phyloP scores from a whole-genome alignment of 2,888 invertebrate species.

The Polyommatus icarus region DNA sequence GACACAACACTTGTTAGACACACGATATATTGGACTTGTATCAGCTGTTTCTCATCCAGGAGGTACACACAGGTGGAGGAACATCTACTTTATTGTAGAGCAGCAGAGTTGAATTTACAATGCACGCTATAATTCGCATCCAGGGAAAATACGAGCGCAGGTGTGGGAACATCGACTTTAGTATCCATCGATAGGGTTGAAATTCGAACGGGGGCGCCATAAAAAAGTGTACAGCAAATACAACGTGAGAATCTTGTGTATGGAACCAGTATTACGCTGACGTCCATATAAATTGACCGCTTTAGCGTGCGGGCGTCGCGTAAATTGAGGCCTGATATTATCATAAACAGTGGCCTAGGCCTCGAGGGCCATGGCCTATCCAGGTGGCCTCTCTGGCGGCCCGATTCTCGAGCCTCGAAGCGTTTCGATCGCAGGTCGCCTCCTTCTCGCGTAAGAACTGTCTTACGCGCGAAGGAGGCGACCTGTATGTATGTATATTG shows the following conservation, averaged over 20 bases:
- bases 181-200: background rate
- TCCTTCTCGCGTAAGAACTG: too few relatives aligned
- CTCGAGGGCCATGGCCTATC: background rate
- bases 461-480: too few relatives aligned
- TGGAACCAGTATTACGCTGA: slow-evolving; percentile 42
- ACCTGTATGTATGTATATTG: too few relatives aligned
- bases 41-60: slow-evolving; percentile 26
- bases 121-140: background rate
- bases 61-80: background rate
- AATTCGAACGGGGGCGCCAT: background rate
- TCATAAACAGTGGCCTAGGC: slow-evolving; percentile 31
- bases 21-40: slow-evolving; percentile 31
- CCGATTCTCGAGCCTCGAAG: background rate
- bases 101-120: background rate
- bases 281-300: slow-evolving; percentile 46
- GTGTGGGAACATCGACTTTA: background rate
- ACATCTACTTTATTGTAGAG: background rate
- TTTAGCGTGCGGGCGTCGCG: slow-evolving; percentile 37
- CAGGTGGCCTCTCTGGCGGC: background rate
- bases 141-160: background rate
- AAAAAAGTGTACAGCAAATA: slow-evolving; percentile 36
- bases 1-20: slow-evolving; percentile 45
- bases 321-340: slow-evolving; percentile 39
- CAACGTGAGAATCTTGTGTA: slow-evolving; percentile 47
- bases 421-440: background rate